phyloP scores from a whole-genome alignment of 2,113 vertebrate genomes.

The Sinocyclocheilus grahami region DNA sequence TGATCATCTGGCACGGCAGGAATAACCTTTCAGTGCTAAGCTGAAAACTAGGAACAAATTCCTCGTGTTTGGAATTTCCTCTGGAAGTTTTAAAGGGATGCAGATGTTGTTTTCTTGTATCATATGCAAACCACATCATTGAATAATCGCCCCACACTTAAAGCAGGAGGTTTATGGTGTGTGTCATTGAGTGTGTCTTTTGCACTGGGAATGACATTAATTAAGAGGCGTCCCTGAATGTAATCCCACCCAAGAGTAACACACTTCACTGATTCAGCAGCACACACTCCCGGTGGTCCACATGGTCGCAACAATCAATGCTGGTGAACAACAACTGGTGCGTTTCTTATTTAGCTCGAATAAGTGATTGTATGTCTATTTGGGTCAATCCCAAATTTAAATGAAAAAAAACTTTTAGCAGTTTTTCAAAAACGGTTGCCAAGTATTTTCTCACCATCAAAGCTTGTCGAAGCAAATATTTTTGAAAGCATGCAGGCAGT shows the following conservation, averaged over 20 bases:
- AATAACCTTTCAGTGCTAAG: background rate
- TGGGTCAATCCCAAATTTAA: background rate
- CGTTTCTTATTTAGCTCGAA: conserved; percentile 1
- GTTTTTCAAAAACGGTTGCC: background rate
- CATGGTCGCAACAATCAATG: background rate
- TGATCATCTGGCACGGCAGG: background rate
- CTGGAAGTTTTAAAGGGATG: conserved; percentile 33
- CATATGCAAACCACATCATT: background rate
- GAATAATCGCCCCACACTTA: conserved; percentile 3
- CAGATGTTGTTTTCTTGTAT: conserved; percentile 36
- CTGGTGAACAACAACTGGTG: background rate
- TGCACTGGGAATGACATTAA: conserved; percentile 37
- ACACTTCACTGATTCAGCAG: conserved; percentile 12
- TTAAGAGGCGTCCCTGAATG: conserved; percentile 28
- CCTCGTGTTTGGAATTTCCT: conserved; percentile 33
- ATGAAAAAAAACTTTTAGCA: background rate
- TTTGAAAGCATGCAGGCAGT: background rate
- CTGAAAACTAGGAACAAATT: background rate
- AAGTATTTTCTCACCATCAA: conserved; percentile 21
- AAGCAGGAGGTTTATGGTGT: background rate
- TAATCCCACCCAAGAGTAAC: conserved; percentile 43
- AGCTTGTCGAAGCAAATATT: conserved; percentile 8
- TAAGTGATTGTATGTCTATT: conserved; percentile 1
- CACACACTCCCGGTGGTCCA: conserved; percentile 6
- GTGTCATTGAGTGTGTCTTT: background rate